Conservation (phyloP, 1,140 invertebrate genomes). For the Aleiodes sp. region DNA sequence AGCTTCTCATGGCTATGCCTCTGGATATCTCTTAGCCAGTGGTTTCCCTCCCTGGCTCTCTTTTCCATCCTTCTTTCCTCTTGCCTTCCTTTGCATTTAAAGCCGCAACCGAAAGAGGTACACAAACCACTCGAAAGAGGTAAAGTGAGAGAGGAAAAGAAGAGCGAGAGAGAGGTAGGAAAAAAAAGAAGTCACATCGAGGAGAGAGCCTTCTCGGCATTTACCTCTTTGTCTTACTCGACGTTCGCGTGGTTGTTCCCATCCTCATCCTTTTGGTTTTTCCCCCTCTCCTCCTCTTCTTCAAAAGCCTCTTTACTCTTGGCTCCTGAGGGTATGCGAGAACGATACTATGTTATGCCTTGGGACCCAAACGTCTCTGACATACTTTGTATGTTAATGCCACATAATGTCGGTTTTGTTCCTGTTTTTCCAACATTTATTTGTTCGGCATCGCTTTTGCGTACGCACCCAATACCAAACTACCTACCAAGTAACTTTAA, state of each 20-base stretch:
- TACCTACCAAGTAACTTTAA: not conserved
- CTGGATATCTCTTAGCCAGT: constrained; percentile 52
- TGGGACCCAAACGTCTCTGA: constrained; percentile 57
- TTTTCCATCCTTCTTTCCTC: constrained; percentile 30
- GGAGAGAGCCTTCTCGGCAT: constrained; percentile 23
- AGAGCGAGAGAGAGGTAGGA: constrained; percentile 37
- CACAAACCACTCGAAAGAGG: constrained; percentile 43
- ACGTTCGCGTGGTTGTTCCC: constrained; percentile 16
- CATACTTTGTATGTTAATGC: constrained; percentile 68
- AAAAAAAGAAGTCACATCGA: constrained; percentile 47
- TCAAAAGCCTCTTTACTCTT: constrained; percentile 33
- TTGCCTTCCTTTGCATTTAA: constrained; percentile 37
- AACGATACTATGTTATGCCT: constrained; percentile 62
- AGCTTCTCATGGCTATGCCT: constrained; percentile 42
- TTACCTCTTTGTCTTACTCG: constrained; percentile 38
- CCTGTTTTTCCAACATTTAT: constrained; percentile 64
- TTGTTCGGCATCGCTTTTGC: constrained; percentile 57
- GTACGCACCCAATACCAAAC: constrained; percentile 40
- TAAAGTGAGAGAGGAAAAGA: not conserved
- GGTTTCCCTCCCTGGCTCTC: constrained; percentile 39
- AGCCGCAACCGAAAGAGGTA: constrained; percentile 56
- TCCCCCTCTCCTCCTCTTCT: constrained; percentile 25
- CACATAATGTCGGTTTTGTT: constrained; percentile 66
- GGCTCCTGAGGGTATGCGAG: constrained; percentile 25
- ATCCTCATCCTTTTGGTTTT: constrained; percentile 20